A percentile compares a stretch with the other conserved stretches of the same genome.
Conservation (phyloP, 2,797 vertebrate species). For the Spinus olivaceus region DNA sequence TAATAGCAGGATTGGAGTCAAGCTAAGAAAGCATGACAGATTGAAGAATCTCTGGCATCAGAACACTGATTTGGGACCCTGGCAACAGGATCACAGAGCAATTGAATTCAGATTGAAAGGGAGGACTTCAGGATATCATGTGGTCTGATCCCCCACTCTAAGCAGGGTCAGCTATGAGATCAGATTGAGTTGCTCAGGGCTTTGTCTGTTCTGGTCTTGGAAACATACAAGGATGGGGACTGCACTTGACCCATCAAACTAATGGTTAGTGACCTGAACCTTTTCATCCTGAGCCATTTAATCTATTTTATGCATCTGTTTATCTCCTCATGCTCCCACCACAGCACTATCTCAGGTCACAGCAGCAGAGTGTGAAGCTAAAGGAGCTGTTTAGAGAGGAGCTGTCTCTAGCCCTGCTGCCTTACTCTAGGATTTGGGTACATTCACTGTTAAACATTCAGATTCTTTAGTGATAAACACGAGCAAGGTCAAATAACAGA, state of each 20-base stretch:
- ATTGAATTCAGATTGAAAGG: constrained; percentile 5
- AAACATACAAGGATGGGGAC: neutral
- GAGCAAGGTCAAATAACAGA: neutral
- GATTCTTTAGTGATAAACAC: neutral
- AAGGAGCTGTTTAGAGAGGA: neutral
- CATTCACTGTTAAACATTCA: neutral
- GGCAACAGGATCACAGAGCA: neutral
- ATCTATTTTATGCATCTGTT: neutral
- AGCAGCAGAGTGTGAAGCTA: neutral
- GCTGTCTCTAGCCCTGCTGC: neutral
- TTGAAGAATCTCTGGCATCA: neutral
- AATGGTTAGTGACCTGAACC: neutral
- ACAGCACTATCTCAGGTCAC: neutral
- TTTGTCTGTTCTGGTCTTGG: neutral
- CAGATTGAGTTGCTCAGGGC: neutral
- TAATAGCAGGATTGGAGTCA: neutral
- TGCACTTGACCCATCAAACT: neutral
- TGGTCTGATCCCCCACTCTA: neutral
- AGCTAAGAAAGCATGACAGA: neutral
- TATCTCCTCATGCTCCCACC: neutral
- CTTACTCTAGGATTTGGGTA: neutral
- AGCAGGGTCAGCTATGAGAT: neutral
- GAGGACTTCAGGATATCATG: neutral
- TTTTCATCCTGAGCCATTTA: neutral
- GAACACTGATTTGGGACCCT: neutral